Evolutionary conservation across 2,797 vertebrate genomes (phyloP), one percentile per base, ranked within the genome.

Genomic region (Sebastes diploproa): DNA sequence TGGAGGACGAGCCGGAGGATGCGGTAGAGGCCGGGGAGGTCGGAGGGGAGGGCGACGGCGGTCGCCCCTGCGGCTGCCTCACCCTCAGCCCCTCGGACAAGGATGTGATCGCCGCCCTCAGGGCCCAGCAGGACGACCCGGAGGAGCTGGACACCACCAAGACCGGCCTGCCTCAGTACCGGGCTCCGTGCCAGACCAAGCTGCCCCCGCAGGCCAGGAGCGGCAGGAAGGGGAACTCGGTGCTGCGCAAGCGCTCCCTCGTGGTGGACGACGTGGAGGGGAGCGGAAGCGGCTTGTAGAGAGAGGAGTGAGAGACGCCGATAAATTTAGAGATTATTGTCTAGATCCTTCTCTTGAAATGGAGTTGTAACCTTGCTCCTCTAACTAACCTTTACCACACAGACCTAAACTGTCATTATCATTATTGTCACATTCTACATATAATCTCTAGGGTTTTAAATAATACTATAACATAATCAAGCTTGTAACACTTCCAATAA

Each of bases 251-350:
- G 27, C 95, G 94, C 56, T 94, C 94, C 0, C 14, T 96, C 23
- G 68, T 93, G 2, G 75, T 92, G 30, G 93, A 95, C 1, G 91
- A 97, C 1, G 86, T 91, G 3, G 95, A 95, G 14, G 96, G 96
- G 13, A 97, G 97, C 0, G 97, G 96, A 0, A 97, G 97, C 11
- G 96, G 96, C 73, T 90, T 96, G 85, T 96, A 96, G 92, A 77
- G 92, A 77, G 23, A 3, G 38, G 14, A 22, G 32, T 0, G 14
- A 34, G 38, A 46, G 32, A 58, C 25, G 42, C 16, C 2, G 11
- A 27, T 23, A 6, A 72, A 66, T 61, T 72, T 90, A 89, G 83
- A 56, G 61, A 62, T 74, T 60, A 61, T 4, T 42, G 42, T 81
- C 55, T 90, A 92, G 86, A 82, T 76, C 80, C 68, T 81, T 71